Percentiles rank a stretch among this genome's conserved stretches.
Evolutionary conservation across 2,888 invertebrate genomes (phyloP).

Genomic region (Limulus polyphemus): DNA sequence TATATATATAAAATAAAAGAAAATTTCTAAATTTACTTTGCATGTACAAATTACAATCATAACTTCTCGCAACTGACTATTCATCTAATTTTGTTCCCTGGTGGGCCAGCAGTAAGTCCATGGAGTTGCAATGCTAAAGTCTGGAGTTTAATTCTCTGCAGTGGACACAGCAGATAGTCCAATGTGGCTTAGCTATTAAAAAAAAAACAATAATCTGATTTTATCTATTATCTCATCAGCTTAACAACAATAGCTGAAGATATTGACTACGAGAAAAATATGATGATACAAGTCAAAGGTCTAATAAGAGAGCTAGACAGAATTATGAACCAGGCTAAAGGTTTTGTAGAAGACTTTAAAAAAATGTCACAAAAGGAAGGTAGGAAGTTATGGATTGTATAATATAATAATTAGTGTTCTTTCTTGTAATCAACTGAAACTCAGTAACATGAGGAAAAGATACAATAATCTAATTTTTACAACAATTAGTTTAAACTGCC

Average conservation of each 20-base stretch:
- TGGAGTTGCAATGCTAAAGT: not conserved
- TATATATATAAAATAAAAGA: no score
- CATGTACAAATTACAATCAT: no score
- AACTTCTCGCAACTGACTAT: no score
- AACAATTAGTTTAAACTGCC: no score
- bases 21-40: no score
- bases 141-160: not conserved
- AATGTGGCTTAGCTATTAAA: not conserved
- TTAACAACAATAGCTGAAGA: conserved; percentile 25
- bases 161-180: no score
- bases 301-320: conserved; percentile 35
- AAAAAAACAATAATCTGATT: no score
- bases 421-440: not conserved
- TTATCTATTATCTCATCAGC: conserved; percentile 7
- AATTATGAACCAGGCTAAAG: conserved; percentile 28
- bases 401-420: not conserved
- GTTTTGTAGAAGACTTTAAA: conserved; percentile 26
- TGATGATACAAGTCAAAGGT: conserved; percentile 31
- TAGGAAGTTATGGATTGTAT: not conserved
- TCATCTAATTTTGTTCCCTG: no score
- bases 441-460: not conserved
- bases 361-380: conserved; percentile 22
- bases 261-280: conserved; percentile 31
- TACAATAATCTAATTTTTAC: no score
- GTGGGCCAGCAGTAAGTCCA: not conserved